Conservation (phyloP, 2,113 vertebrate genomes). For the Pomatostomus ruficeps region DNA sequence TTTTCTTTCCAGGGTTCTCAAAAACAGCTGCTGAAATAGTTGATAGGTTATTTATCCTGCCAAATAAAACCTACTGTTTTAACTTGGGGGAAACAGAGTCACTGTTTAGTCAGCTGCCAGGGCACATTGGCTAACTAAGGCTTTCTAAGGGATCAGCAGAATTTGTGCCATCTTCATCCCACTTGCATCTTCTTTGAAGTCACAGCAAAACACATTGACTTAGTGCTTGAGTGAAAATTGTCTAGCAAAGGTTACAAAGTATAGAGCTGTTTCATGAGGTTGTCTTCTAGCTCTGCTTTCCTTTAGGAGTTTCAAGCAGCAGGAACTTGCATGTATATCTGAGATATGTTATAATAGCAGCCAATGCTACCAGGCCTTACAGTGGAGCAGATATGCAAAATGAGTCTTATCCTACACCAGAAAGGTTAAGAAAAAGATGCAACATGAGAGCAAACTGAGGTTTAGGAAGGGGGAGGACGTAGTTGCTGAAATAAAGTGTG, state of each 20-base stretch:
- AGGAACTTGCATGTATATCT: neutral
- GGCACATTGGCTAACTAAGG: neutral
- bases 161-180: neutral
- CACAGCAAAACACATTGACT: neutral
- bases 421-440: neutral
- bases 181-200: neutral
- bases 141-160: neutral
- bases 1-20: neutral
- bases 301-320: neutral
- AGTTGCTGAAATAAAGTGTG: neutral
- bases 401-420: neutral
- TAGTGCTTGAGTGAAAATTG: neutral
- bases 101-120: neutral
- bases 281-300: neutral
- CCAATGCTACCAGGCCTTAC: neutral
- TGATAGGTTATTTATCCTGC: neutral
- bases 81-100: neutral
- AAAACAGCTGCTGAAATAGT: neutral
- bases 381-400: neutral
- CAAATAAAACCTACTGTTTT: neutral
- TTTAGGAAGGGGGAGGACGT: neutral
- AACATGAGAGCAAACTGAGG: neutral
- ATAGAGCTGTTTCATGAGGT: neutral
- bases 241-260: neutral
- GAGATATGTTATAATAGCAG: neutral